Percentiles rank a stretch among this genome's conserved stretches.
Conservation (phyloP, 2,113 vertebrate genomes). For the Xyliphius kryptos region DNA sequence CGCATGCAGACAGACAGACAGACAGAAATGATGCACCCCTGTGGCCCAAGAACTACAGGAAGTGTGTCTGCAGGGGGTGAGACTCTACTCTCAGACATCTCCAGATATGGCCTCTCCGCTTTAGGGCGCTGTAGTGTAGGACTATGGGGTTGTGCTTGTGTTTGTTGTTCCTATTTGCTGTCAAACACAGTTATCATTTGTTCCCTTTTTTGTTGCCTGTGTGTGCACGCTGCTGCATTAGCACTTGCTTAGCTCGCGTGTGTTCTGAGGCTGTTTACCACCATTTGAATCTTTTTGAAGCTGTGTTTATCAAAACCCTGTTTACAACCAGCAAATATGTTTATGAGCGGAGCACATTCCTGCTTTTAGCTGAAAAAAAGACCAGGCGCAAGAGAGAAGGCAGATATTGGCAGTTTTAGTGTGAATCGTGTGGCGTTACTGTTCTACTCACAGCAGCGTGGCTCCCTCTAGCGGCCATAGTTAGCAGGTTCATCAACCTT, state of each 20-base stretch:
- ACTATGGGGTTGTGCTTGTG: conserved; percentile 11
- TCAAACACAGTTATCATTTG: not conserved
- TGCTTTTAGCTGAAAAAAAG: conserved; percentile 7
- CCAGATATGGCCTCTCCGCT: not conserved
- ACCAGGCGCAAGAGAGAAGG: conserved; percentile 1
- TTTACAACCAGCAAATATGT: conserved; percentile 15
- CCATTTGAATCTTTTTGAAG: conserved; percentile 7
- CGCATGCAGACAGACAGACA: conserved; percentile 3
- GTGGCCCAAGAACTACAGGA: conserved; percentile 39
- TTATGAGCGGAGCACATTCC: conserved; percentile 18
- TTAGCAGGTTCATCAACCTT: not conserved
- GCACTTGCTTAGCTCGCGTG: not conserved
- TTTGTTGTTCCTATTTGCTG: not conserved
- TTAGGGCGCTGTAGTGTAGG: conserved; percentile 5
- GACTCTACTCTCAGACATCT: conserved; percentile 17
- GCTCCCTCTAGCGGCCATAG: conserved; percentile 32
- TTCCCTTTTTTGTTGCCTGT: not conserved
- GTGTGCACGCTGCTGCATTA: not conserved
- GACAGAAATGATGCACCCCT: conserved; percentile 13
- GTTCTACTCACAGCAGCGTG: not conserved
- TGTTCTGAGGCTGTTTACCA: not conserved
- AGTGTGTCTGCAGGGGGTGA: conserved; percentile 29
- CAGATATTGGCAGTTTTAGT: not conserved
- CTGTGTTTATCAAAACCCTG: conserved; percentile 8
- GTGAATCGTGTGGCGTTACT: not conserved